Evolutionary conservation across 2,113 vertebrate genomes (phyloP), one percentile per base, ranked within the genome.

Genomic region (Cheirogaleus medius): DNA sequence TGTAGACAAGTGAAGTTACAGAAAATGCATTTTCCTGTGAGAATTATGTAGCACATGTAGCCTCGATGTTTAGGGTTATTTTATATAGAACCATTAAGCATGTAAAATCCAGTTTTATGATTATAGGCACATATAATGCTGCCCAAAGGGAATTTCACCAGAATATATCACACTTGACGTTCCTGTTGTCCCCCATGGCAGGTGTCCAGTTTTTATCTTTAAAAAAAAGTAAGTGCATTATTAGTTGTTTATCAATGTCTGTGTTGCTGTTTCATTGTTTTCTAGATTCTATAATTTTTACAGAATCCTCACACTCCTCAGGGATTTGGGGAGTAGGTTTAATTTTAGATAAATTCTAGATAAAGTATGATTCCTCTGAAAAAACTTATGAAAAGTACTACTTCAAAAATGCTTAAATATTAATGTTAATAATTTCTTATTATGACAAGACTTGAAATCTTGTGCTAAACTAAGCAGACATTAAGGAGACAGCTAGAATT

Each of bases 341-440:
- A 74, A 92, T 87, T 87, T n/a, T 87, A 77, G 49, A 80, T 54
- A 89, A 44, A 64, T 58, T 93, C 56, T 60, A 93, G 32, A 21
- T 73, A 95, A 95, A 92, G 25, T 92, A 56, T 68, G 32, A 69
- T 76, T 77, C 76, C 34, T 93, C 52, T 88, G 66, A 96, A 97
- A 44, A 96, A 82, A 80, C 49, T 56, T 93, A 15, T 87, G 8
- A 78, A 91, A 95, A 93, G 49, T 12, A 86, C 68, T 89, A 83
- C 21, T 86, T 93, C 44, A 82, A 87, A 96, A 95, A 64, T 39
- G 37, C 20, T 88, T 91, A 64, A 58, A 54, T 49, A 77, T 60
- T 77, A 88, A 83, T 86, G 69, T 68, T 87, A 91, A 91, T 78
- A 87, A 34, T 66, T 97, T 69, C 34, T 81, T 69, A 10, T 76